These are phyloP conservation scores for Octomys mimax DNA, from an alignment of 2,797 vertebrate genomes.

Conservation along the genomic window DNA sequence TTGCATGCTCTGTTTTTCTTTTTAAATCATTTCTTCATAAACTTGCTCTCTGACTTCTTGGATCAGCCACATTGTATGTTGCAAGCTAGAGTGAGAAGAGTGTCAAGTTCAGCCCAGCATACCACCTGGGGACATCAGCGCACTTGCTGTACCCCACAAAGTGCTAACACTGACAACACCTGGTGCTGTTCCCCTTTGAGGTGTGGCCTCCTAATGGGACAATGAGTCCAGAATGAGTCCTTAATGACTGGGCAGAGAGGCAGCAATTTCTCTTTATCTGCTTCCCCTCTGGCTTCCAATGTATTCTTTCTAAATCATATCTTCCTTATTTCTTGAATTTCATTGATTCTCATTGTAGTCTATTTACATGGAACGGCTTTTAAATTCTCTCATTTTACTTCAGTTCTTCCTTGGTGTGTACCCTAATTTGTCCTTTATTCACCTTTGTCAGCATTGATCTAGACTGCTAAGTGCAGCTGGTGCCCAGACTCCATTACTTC, in stretches of 20 bases:
- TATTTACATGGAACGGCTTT: constrained; percentile 30
- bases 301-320: constrained; percentile 4
- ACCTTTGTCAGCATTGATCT: neutral
- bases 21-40: constrained; percentile 54
- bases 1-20: constrained; percentile 21
- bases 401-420: neutral
- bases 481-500: constrained; percentile 22
- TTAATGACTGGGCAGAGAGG: constrained; percentile 27
- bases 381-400: constrained; percentile 45
- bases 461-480: constrained; percentile 56
- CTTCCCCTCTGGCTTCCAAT: neutral
- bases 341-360: neutral
- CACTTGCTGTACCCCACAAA: neutral
- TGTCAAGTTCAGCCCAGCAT: neutral
- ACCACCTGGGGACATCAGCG: neutral
- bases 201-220: neutral
- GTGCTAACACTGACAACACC: neutral
- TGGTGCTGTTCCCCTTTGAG: neutral
- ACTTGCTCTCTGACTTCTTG: constrained; percentile 18
- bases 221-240: neutral
- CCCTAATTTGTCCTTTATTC: constrained; percentile 24
- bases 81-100: constrained; percentile 45
- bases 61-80: neutral
- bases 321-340: neutral
- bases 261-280: constrained; percentile 13